Evolutionary conservation across 2,888 invertebrate species (phyloP).

Genomic region (Archips xylosteana): DNA sequence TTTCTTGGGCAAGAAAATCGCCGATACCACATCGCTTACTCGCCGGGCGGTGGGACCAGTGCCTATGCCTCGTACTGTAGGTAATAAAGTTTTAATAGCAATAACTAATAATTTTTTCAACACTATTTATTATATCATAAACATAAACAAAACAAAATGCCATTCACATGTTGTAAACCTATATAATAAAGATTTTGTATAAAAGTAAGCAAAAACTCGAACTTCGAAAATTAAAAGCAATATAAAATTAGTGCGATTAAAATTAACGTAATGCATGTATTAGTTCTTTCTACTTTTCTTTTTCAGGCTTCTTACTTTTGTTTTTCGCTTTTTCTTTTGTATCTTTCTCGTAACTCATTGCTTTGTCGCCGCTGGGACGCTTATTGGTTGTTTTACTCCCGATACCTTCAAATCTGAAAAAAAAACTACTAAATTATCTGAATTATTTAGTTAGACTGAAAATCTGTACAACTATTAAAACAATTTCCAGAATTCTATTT

Average conservation of each 20-base stretch:
- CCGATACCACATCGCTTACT: too few species aligned
- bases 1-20: too few species aligned
- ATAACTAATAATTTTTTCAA: not conserved
- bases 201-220: conserved; percentile 15
- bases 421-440: too few species aligned
- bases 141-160: not conserved
- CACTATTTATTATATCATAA: not conserved
- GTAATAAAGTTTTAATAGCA: not conserved
- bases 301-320: conserved; percentile 20
- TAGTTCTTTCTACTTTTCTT: conserved; percentile 8
- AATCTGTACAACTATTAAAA: too few species aligned
- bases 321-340: conserved; percentile 48
- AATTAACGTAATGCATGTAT: not conserved
- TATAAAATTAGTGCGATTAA: conserved; percentile 1
- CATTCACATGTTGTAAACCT: not conserved
- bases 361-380: conserved; percentile 67
- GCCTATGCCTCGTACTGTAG: too few species aligned
- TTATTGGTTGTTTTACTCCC: conserved; percentile 63
- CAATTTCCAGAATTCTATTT: too few species aligned
- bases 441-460: too few species aligned
- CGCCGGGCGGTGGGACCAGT: too few species aligned
- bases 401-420: conserved; percentile 68
- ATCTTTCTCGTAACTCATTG: conserved; percentile 60
- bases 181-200: conserved; percentile 4
- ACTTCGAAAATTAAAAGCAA: conserved; percentile 4